A percentile compares a stretch with the other conserved stretches of the same genome.
Evolutionary conservation across 2,797 vertebrate species (phyloP).

Genomic region (Thalassophryne amazonica): DNA sequence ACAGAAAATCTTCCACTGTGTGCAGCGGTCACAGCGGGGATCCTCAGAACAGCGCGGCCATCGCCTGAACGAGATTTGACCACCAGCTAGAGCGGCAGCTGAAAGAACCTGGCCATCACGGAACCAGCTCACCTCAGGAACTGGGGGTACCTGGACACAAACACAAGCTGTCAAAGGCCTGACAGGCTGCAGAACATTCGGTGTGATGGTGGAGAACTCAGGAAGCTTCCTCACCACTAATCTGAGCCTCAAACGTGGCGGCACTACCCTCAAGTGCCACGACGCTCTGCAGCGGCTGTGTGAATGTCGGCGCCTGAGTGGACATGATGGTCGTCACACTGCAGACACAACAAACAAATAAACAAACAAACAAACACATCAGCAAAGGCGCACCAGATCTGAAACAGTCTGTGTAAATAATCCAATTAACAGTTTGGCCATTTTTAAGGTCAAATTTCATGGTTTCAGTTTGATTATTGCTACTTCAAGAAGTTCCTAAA

Average conservation of each 20-base stretch:
- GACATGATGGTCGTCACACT: conserved; percentile 94
- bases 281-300: conserved; percentile 93
- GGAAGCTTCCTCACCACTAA: conserved; percentile 88
- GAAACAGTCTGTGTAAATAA: too few species aligned
- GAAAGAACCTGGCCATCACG: conserved; percentile 98
- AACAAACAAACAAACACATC: background rate
- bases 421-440: too few species aligned
- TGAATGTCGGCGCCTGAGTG: conserved; percentile 94
- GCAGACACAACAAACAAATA: conserved; percentile 30
- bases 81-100: conserved; percentile 88
- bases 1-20: conserved; percentile 94
- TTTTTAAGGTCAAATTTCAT: too few species aligned
- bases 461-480: too few species aligned
- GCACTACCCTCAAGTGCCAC: conserved; percentile 98
- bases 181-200: too few species aligned
- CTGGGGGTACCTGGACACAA: conserved; percentile 85
- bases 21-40: conserved; percentile 87
- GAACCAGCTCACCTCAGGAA: conserved; percentile 99
- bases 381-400: too few species aligned
- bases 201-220: too few species aligned
- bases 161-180: too few species aligned
- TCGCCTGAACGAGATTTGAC: conserved; percentile 97
- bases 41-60: conserved; percentile 93
- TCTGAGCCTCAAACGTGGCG: conserved; percentile 95
- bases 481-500: too few species aligned